Percentiles rank a stretch among this genome's conserved stretches.
Conservation (phyloP, 1,140 invertebrate species). For the Euschistus heros region DNA sequence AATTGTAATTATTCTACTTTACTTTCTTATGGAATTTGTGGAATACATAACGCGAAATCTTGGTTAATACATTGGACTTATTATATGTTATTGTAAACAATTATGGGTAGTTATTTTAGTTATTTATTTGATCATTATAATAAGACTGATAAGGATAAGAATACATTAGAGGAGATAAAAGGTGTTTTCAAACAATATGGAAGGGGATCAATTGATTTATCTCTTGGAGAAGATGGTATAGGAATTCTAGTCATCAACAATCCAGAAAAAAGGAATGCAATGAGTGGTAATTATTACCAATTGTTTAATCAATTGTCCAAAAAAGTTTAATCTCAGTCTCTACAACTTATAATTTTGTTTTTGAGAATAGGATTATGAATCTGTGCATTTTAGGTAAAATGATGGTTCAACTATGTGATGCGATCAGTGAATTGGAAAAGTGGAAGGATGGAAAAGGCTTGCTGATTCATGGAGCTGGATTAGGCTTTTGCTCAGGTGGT, state of each 20-base stretch:
- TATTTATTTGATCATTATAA: too few species aligned
- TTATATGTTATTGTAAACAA: too few species aligned
- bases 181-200: neutral
- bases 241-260: conserved; percentile 10
- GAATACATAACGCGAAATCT: too few species aligned
- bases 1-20: too few species aligned
- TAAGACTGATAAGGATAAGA: neutral
- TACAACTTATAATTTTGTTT: neutral
- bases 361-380: neutral
- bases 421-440: conserved; percentile 38
- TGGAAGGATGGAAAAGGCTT: conserved; percentile 44
- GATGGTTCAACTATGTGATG: conserved; percentile 45
- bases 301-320: too few species aligned
- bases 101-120: too few species aligned
- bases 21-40: too few species aligned
- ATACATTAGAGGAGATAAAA: neutral
- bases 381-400: conserved; percentile 39
- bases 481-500: conserved; percentile 46
- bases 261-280: conserved; percentile 18
- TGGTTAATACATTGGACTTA: too few species aligned
- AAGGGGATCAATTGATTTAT: neutral
- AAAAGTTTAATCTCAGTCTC: neutral
- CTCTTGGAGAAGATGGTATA: conserved; percentile 1
- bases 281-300: neutral
- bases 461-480: conserved; percentile 38